Percentiles rank a stretch among this genome's conserved stretches.
These are phyloP conservation scores for Chalcis sispes DNA, from an alignment of 2,888 invertebrate species.

Conservation along the genomic window DNA sequence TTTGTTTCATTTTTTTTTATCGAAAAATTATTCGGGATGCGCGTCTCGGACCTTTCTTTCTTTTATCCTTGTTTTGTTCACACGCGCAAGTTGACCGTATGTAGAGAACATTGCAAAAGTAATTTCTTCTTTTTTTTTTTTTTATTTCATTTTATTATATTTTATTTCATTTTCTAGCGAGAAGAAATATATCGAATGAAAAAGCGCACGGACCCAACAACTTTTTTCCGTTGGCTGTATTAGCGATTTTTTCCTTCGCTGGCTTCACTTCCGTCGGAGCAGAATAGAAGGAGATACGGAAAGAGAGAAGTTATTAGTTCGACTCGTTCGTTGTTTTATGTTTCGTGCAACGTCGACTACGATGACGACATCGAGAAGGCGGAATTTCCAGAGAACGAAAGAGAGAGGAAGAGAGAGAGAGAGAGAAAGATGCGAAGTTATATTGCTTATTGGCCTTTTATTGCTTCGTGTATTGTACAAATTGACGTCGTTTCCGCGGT, in stretches of 20 bases:
- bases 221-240: too few species aligned
- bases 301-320: slow-evolving; percentile 8
- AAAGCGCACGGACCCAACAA: too few species aligned
- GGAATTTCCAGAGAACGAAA: background rate
- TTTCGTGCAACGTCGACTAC: slow-evolving; percentile 17
- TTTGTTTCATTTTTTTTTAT: too few species aligned
- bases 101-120: too few species aligned
- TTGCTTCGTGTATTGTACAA: slow-evolving; percentile 46
- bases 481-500: slow-evolving; percentile 41
- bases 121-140: background rate
- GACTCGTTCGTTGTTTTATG: slow-evolving; percentile 41
- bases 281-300: background rate
- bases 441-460: slow-evolving; percentile 50
- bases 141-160: slow-evolving; percentile 15
- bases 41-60: too few species aligned
- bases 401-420: background rate
- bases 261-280: background rate
- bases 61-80: background rate
- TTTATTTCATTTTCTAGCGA: background rate
- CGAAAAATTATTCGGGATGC: too few species aligned
- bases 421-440: slow-evolving; percentile 25
- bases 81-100: too few species aligned
- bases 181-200: too few species aligned
- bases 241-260: too few species aligned
- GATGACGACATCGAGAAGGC: slow-evolving; percentile 15